phyloP scores from a whole-genome alignment of 2,888 invertebrate species.

The Caprella mutica region DNA sequence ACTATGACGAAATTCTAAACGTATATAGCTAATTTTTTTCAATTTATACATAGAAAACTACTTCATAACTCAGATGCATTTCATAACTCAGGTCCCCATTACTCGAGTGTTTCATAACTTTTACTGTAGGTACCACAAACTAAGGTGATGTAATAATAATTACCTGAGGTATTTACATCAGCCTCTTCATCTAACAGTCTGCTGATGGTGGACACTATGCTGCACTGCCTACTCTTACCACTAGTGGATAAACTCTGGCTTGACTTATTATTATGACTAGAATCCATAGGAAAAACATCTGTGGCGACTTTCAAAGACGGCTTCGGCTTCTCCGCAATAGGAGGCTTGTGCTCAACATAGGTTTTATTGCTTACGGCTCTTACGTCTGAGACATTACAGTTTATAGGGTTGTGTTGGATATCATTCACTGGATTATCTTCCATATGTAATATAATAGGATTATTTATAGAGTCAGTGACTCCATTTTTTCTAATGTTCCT shows the following conservation, averaged over 20 bases:
- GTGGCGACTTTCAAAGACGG: background rate
- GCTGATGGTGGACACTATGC: slow-evolving; percentile 30
- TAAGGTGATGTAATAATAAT: background rate
- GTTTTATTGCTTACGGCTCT: slow-evolving; percentile 13
- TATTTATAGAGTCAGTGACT: background rate
- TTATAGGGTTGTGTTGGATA: slow-evolving; percentile 13
- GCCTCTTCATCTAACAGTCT: slow-evolving; percentile 29
- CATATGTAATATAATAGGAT: background rate
- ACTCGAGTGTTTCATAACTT: too few species aligned
- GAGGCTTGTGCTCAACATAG: slow-evolving; percentile 30
- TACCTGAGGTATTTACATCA: too few species aligned
- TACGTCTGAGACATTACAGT: slow-evolving; percentile 14
- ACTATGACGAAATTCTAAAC: too few species aligned
- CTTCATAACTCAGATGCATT: too few species aligned
- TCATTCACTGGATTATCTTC: too few species aligned
- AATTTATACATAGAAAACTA: background rate
- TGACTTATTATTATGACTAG: too few species aligned
- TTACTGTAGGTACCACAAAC: background rate
- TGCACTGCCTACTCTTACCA: slow-evolving; percentile 20
- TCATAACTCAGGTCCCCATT: too few species aligned
- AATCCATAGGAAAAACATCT: background rate
- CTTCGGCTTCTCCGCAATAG: slow-evolving; percentile 31
- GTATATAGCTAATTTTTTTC: background rate
- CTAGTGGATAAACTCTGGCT: slow-evolving; percentile 4
- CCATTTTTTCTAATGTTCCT: background rate